Conservation (phyloP, 2,797 vertebrate genomes). For the Heteromormyrus szaboi region DNA sequence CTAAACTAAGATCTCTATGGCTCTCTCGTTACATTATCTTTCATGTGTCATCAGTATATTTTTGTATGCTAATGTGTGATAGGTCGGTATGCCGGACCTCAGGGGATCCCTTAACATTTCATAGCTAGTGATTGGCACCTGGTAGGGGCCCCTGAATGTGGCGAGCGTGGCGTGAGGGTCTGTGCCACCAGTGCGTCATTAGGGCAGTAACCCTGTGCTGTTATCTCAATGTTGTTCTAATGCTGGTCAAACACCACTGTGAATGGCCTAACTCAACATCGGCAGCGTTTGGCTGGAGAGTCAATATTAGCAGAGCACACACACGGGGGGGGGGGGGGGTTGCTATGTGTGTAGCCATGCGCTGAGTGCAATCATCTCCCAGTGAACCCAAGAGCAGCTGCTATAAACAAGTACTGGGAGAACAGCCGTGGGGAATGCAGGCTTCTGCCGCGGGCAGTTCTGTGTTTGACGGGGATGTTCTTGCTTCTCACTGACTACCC, state of each 20-base stretch:
- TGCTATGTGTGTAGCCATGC: conserved; percentile 81
- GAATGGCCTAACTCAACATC: conserved; percentile 79
- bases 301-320: conserved; percentile 94
- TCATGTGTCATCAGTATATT: not conserved
- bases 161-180: conserved; percentile 22
- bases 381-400: conserved; percentile 54
- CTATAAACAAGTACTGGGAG: conserved; percentile 51
- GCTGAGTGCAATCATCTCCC: conserved; percentile 60
- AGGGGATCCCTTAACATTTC: not conserved
- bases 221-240: conserved; percentile 72
- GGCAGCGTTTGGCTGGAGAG: conserved; percentile 72
- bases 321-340: conserved; percentile 70
- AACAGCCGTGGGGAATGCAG: conserved; percentile 47
- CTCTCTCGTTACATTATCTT: not conserved
- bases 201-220: conserved; percentile 43
- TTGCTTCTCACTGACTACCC: conserved; percentile 36
- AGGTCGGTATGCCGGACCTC: not conserved
- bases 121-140: not conserved
- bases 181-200: conserved; percentile 32
- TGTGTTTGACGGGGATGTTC: conserved; percentile 53
- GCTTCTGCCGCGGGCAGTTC: conserved; percentile 42
- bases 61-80: not conserved
- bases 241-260: conserved; percentile 75
- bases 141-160: not conserved
- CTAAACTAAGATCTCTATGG: not conserved